Percentiles rank a stretch among this genome's conserved stretches.
Conservation (phyloP, 2,797 vertebrate species). For the Oophaga sylvatica region DNA sequence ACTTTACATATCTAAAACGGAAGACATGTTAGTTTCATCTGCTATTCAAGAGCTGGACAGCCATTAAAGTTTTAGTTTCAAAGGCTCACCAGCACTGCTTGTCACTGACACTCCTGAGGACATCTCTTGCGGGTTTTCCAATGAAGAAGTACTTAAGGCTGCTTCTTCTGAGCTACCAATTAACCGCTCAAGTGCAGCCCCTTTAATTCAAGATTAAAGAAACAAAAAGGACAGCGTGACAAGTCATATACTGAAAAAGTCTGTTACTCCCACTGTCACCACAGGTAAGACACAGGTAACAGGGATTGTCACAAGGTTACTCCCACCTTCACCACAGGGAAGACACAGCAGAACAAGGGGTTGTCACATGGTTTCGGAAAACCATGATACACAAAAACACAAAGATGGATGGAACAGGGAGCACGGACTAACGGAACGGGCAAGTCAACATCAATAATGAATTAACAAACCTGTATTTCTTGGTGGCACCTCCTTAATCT, state of each 20-base stretch:
- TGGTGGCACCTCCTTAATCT: constrained; percentile 58
- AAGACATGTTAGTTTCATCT: constrained; percentile 1
- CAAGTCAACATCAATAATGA: constrained; percentile 21
- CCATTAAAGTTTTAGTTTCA: constrained; percentile 45
- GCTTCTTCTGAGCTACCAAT: constrained; percentile 57
- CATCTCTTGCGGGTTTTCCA: constrained; percentile 39
- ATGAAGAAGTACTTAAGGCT: constrained; percentile 44
- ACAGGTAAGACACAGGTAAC: constrained; percentile 25
- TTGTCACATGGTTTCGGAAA: not conserved
- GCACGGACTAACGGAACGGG: not conserved
- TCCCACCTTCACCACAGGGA: too few species aligned
- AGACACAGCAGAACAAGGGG: too few species aligned
- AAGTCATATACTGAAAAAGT: constrained; percentile 4
- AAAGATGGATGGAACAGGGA: not conserved
- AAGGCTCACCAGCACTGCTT: constrained; percentile 55
- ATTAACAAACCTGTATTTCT: constrained; percentile 56
- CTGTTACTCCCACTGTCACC: not conserved
- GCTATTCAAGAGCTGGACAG: constrained; percentile 41
- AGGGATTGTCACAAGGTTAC: not conserved
- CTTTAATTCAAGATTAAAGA: constrained; percentile 31
- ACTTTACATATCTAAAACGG: not conserved
- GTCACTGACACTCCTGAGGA: constrained; percentile 29
- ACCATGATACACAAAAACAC: not conserved
- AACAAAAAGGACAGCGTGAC: constrained; percentile 26
- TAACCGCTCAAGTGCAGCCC: constrained; percentile 47